A percentile compares a stretch with the other conserved stretches of the same genome.
These are phyloP conservation scores for Mesoligia furuncula DNA, from an alignment of 2,888 invertebrate genomes.

Conservation along the genomic window DNA sequence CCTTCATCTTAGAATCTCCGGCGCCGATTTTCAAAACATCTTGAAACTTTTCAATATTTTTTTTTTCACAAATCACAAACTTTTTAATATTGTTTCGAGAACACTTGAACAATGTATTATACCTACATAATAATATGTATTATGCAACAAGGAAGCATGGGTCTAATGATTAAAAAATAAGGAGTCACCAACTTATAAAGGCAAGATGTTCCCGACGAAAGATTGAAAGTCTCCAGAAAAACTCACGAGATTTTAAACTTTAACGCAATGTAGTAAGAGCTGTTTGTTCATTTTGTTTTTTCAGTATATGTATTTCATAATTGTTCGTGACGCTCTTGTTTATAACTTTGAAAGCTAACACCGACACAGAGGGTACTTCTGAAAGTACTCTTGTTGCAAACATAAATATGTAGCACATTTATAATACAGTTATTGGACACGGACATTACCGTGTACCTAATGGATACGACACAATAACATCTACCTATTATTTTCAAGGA, in stretches of 20 bases:
- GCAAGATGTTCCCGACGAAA: background rate
- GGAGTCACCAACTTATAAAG: slow-evolving; percentile 28
- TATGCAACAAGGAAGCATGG: background rate
- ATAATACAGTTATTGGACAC: too few relatives aligned
- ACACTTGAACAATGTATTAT: background rate
- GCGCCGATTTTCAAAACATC: background rate
- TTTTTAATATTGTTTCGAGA: background rate
- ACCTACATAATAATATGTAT: too few relatives aligned
- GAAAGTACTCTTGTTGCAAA: too few relatives aligned
- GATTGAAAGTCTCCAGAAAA: slow-evolving; percentile 4
- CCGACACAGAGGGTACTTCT: background rate
- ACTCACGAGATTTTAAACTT: slow-evolving; percentile 5
- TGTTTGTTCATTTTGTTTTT: background rate
- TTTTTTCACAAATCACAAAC: background rate
- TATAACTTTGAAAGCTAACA: slow-evolving; percentile 38
- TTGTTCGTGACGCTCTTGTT: slow-evolving; percentile 16
- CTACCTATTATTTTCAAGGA: too few relatives aligned
- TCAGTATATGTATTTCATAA: background rate
- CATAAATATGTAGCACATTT: too few relatives aligned
- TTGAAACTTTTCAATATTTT: background rate
- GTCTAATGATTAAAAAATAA: slow-evolving; percentile 22
- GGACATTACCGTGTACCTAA: too few relatives aligned
- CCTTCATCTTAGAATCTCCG: slow-evolving; percentile 24
- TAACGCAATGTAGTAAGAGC: background rate
- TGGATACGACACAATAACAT: too few relatives aligned